Evolutionary conservation across 1,140 invertebrate species (phyloP).

Genomic region (Oreohelix idahoensis): DNA sequence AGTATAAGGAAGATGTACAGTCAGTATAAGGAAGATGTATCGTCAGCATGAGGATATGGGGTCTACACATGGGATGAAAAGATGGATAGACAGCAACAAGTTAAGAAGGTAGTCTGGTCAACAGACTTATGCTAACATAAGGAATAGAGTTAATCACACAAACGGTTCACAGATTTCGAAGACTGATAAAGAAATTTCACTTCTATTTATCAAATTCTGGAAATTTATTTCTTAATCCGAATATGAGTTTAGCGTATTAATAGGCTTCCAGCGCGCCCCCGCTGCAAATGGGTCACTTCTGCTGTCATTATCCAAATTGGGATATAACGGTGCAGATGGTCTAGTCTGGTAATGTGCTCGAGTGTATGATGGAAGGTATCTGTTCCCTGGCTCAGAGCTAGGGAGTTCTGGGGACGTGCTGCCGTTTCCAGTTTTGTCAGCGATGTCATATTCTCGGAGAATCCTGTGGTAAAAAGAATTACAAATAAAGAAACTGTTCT

Average conservation of each 20-base stretch:
- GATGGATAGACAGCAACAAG: too few species aligned
- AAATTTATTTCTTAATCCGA: not conserved
- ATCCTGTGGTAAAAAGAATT: too few species aligned
- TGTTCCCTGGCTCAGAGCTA: not conserved
- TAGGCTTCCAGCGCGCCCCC: not conserved
- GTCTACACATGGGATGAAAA: not conserved
- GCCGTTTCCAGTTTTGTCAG: conserved; percentile 23
- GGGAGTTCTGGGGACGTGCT: not conserved
- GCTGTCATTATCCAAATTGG: not conserved
- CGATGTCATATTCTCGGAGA: conserved; percentile 40
- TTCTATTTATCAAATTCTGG: not conserved
- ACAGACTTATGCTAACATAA: too few species aligned
- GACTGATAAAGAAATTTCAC: not conserved
- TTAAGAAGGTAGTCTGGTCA: too few species aligned
- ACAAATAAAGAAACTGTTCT: too few species aligned
- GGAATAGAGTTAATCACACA: too few species aligned
- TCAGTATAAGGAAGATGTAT: not conserved
- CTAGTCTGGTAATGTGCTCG: conserved; percentile 31
- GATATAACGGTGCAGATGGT: conserved; percentile 19
- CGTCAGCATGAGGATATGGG: not conserved
- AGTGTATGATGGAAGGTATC: conserved; percentile 34
- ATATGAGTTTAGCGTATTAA: not conserved
- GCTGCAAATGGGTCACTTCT: not conserved
- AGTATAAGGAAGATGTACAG: not conserved
- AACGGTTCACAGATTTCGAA: not conserved